Evolutionary conservation across 2,797 vertebrate species (phyloP).

Genomic region (Cheirogaleus major): DNA sequence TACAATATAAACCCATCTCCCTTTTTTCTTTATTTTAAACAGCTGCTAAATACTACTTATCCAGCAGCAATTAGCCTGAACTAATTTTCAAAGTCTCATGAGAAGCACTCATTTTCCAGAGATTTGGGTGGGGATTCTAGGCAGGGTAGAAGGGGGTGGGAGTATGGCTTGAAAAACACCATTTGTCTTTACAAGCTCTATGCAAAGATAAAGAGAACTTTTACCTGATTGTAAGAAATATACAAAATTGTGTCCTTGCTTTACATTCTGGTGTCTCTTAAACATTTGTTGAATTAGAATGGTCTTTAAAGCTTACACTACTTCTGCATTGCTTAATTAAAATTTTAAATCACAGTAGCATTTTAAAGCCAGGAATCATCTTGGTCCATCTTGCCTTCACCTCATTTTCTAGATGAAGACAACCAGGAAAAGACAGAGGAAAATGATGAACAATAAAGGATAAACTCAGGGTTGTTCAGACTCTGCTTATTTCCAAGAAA

Average conservation of each 20-base stretch:
- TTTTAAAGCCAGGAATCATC: background rate
- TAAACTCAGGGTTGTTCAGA: background rate
- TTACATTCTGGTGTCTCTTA: background rate
- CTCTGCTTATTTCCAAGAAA: background rate
- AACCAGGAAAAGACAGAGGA: background rate
- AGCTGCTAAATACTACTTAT: conserved; percentile 61
- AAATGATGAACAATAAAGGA: background rate
- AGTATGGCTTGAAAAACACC: background rate
- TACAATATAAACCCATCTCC: background rate
- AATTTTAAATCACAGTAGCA: background rate
- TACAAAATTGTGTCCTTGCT: background rate
- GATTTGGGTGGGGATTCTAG: conserved; percentile 25
- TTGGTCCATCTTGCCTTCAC: background rate
- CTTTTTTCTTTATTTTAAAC: conserved; percentile 47
- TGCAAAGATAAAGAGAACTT: conserved; percentile 15
- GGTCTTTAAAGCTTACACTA: conserved; percentile 17
- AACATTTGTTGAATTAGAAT: conserved; percentile 4
- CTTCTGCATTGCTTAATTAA: conserved; percentile 52
- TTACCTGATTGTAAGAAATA: conserved; percentile 12
- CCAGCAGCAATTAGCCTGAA: conserved; percentile 64
- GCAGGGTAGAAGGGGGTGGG: background rate
- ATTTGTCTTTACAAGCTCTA: background rate
- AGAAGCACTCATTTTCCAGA: conserved; percentile 48
- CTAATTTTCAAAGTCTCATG: conserved; percentile 60
- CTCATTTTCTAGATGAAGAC: background rate